Evolutionary conservation across 2,888 invertebrate species (phyloP).

Genomic region (Oeneis ivallda): DNA sequence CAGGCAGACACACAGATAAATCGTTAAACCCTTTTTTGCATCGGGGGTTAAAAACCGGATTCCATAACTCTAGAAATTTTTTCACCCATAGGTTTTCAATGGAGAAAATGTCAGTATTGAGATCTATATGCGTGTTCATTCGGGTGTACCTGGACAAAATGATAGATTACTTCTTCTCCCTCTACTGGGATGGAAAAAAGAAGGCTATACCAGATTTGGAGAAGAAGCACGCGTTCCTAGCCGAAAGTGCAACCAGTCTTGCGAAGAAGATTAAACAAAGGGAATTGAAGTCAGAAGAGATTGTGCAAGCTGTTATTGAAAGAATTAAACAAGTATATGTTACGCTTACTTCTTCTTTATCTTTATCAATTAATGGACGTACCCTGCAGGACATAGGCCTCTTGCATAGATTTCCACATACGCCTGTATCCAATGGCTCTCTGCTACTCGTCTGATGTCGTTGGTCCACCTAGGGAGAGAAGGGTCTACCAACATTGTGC

Average conservation of each 20-base stretch:
- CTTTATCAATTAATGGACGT: no score
- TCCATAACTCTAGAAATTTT: no score
- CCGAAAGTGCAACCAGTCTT: constrained; percentile 84
- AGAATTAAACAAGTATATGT: constrained; percentile 85
- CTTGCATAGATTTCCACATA: no score
- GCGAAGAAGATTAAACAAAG: constrained; percentile 84
- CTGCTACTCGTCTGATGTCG: no score
- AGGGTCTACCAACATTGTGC: no score
- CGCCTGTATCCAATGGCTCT: no score
- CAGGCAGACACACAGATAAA: no score
- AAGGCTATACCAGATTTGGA: constrained; percentile 61
- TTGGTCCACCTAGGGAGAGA: no score
- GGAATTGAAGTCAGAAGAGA: constrained; percentile 85
- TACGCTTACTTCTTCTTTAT: no score
- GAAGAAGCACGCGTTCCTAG: constrained; percentile 59
- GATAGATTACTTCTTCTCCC: constrained; percentile 67
- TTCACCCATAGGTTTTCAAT: background rate
- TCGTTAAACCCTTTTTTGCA: no score
- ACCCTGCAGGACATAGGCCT: no score
- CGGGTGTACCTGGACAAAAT: constrained; percentile 59
- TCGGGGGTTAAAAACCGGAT: no score
- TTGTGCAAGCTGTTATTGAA: constrained; percentile 87
- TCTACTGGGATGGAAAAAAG: constrained; percentile 68
- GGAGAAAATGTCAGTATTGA: constrained; percentile 20
- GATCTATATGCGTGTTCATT: constrained; percentile 49